Conservation (phyloP, 2,797 vertebrate genomes). For the Acridotheres tristis region DNA sequence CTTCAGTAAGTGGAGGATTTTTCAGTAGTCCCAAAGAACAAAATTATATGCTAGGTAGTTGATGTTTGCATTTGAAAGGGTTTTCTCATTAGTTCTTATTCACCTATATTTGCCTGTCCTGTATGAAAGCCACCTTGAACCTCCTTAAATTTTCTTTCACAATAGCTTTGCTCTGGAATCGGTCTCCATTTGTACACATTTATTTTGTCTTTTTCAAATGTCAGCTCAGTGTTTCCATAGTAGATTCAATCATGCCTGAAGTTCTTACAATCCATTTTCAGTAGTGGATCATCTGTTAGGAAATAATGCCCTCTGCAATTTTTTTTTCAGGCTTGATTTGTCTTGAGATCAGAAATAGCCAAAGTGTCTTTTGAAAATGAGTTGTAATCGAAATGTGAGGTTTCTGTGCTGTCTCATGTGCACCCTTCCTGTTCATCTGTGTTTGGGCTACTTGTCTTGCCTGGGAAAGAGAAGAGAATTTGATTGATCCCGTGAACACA, state of each 20-base stretch:
- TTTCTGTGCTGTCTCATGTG: background rate
- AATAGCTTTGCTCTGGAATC: background rate
- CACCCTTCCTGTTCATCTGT: background rate
- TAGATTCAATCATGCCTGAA: background rate
- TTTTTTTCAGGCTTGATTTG: background rate
- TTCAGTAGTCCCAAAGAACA: background rate
- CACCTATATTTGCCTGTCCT: background rate
- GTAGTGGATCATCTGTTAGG: background rate
- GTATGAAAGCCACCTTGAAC: background rate
- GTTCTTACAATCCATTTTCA: slow-evolving; percentile 1
- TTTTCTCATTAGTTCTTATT: background rate
- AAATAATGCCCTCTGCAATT: background rate
- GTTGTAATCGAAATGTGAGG: background rate
- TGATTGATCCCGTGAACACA: background rate
- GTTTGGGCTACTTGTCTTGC: background rate
- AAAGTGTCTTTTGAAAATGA: background rate
- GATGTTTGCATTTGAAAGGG: background rate
- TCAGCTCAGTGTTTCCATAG: slow-evolving; percentile 14
- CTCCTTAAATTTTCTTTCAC: background rate
- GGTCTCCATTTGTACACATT: background rate
- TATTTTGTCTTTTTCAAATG: slow-evolving; percentile 19
- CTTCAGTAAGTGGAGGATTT: background rate
- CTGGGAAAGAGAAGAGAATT: background rate
- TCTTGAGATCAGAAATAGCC: background rate
- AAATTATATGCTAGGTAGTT: background rate